A percentile compares a stretch with the other conserved stretches of the same genome.
phyloP scores from a whole-genome alignment of 2,797 vertebrate genomes.

The Otolemur crassicaudatus region DNA sequence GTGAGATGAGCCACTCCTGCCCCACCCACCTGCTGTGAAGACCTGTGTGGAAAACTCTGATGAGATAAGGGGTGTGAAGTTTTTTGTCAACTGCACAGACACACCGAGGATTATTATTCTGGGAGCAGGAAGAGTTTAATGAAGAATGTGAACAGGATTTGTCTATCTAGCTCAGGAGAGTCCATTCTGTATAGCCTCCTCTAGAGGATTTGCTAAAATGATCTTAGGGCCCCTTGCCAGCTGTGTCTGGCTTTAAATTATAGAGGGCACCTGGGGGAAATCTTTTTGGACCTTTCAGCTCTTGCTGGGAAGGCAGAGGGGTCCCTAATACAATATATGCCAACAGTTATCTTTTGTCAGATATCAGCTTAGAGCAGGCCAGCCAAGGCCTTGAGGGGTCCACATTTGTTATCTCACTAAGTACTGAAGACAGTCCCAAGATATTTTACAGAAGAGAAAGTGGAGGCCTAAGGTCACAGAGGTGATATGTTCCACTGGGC shows the following conservation, averaged over 20 bases:
- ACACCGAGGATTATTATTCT: neutral
- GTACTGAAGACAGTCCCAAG: neutral
- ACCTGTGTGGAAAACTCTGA: neutral
- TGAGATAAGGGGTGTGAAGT: neutral
- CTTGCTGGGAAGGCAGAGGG: neutral
- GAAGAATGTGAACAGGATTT: neutral
- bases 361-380: neutral
- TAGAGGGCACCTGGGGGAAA: neutral
- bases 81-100: neutral
- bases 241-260: neutral
- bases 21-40: neutral
- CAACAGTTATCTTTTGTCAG: neutral
- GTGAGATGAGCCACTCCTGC: neutral
- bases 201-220: neutral
- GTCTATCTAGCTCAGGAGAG: neutral
- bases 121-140: neutral
- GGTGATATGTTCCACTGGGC: neutral
- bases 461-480: neutral
- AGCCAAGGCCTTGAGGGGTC: neutral
- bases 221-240: neutral
- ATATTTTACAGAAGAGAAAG: slow-evolving; percentile 22
- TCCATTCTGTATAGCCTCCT: neutral
- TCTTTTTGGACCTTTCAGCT: neutral
- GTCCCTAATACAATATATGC: neutral
- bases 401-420: neutral